These are phyloP conservation scores for Drosophila birchii DNA, from an alignment of 2,888 invertebrate species.

Conservation along the genomic window DNA sequence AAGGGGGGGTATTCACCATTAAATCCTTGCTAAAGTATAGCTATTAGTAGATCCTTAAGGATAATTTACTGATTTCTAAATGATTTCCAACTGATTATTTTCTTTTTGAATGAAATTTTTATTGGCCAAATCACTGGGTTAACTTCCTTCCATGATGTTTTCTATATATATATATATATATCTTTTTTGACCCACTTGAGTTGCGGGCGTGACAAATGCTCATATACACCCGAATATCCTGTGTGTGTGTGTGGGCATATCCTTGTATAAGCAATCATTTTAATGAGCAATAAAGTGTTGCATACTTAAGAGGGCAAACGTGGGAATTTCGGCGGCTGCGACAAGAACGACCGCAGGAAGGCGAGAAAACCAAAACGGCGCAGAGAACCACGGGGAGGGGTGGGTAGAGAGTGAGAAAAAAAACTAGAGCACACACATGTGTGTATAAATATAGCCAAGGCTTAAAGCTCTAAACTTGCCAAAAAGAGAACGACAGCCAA, in stretches of 20 bases:
- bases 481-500: not conserved
- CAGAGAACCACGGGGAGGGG: not conserved
- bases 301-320: conserved; percentile 62
- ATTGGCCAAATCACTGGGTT: conserved; percentile 2
- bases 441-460: not conserved
- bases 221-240: conserved; percentile 16
- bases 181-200: conserved; percentile 25
- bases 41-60: not conserved
- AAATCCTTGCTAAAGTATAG: not conserved
- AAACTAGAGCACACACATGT: conserved; percentile 33
- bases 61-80: not conserved
- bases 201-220: conserved; percentile 31
- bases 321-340: conserved; percentile 52
- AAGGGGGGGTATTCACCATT: not conserved
- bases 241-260: conserved; percentile 1
- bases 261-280: conserved; percentile 43
- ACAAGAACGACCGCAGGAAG: conserved; percentile 24
- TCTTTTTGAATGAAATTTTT: not conserved
- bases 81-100: no score
- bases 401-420: not conserved
- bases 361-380: conserved; percentile 1
- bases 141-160: not conserved
- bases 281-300: conserved; percentile 76
- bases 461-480: conserved; percentile 28
- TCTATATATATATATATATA: not conserved